Conservation (phyloP, 2,888 invertebrate genomes). For the Nymphalis urticae region DNA sequence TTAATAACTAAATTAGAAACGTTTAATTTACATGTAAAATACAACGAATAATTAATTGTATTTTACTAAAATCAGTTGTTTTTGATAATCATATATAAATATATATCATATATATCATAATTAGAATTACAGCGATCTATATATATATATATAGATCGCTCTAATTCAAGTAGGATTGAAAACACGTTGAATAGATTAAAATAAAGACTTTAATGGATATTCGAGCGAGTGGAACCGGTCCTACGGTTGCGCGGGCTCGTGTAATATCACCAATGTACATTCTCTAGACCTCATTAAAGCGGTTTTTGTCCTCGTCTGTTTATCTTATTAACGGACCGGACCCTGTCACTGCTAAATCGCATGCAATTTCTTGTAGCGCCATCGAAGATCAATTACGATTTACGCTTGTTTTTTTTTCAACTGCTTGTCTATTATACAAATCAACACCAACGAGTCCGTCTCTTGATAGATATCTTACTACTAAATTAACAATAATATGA, state of each 20-base stretch:
- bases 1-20: not conserved
- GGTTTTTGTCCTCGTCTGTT: conserved; percentile 66
- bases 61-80: conserved; percentile 1
- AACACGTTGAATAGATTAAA: conserved; percentile 58
- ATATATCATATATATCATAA: too few species aligned
- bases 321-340: conserved; percentile 61
- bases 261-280: conserved; percentile 64
- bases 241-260: conserved; percentile 49
- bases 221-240: conserved; percentile 58
- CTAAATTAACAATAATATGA: not conserved
- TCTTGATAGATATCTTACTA: not conserved
- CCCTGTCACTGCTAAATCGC: conserved; percentile 54
- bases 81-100: too few species aligned
- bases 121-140: too few species aligned
- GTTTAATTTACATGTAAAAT: not conserved
- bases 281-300: conserved; percentile 65
- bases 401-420: conserved; percentile 31
- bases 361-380: conserved; percentile 56
- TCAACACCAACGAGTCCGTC: not conserved
- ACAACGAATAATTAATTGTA: not conserved
- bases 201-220: conserved; percentile 56
- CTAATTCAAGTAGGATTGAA: conserved; percentile 61
- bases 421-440: conserved; percentile 16
- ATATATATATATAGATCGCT: conserved; percentile 43
- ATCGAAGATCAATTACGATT: conserved; percentile 51